phyloP scores from a whole-genome alignment of 2,797 vertebrate species.

The Argyrosomus regius region DNA sequence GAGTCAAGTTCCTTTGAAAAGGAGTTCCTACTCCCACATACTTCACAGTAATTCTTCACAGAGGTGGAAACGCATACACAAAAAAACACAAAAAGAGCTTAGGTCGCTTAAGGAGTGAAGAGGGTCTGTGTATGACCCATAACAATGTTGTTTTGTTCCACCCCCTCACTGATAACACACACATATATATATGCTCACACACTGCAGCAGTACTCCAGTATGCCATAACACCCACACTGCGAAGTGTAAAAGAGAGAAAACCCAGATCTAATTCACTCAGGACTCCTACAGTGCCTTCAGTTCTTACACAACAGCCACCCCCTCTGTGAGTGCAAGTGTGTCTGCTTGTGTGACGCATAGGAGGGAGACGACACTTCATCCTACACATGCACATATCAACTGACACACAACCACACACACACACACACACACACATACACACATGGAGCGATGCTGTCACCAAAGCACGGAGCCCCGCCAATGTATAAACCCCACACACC shows the following conservation, averaged over 20 bases:
- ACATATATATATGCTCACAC: slow-evolving; percentile 39
- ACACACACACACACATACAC: slow-evolving; percentile 32
- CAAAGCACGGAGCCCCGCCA: slow-evolving; percentile 66
- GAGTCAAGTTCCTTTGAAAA: slow-evolving; percentile 65
- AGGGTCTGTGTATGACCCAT: slow-evolving; percentile 59
- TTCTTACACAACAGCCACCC: slow-evolving; percentile 83
- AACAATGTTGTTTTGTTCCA: slow-evolving; percentile 48
- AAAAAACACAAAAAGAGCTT: slow-evolving; percentile 63
- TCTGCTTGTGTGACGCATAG: slow-evolving; percentile 81
- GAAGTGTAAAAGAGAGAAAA: slow-evolving; percentile 68
- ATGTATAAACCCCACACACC: slow-evolving; percentile 80
- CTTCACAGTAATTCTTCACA: slow-evolving; percentile 58
- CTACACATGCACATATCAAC: slow-evolving; percentile 81
- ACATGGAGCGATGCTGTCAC: slow-evolving; percentile 74
- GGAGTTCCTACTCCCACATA: slow-evolving; percentile 59
- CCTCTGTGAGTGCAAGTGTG: slow-evolving; percentile 69
- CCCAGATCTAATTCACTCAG: slow-evolving; percentile 78
- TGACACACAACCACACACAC: slow-evolving; percentile 67
- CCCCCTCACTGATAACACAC: slow-evolving; percentile 52
- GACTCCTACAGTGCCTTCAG: slow-evolving; percentile 76
- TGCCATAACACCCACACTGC: slow-evolving; percentile 70
- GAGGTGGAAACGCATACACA: slow-evolving; percentile 33
- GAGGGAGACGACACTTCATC: slow-evolving; percentile 82
- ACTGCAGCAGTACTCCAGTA: slow-evolving; percentile 68
- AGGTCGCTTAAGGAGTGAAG: slow-evolving; percentile 47